phyloP scores from a whole-genome alignment of 2,797 vertebrate species.

The Antennarius maculatus region DNA sequence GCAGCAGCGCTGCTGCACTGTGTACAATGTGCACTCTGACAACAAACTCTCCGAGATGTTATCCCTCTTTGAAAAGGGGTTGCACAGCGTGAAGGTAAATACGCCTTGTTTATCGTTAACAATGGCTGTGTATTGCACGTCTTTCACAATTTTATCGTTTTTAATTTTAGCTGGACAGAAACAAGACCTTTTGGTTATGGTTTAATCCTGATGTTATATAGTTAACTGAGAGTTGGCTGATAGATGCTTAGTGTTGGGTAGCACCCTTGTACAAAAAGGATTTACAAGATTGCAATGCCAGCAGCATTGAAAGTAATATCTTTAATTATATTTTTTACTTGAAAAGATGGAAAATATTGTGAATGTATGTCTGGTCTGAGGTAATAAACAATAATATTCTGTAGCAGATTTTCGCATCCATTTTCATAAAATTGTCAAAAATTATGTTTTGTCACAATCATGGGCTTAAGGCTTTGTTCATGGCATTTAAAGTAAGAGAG shows the following conservation, averaged over 20 bases:
- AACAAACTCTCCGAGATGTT: constrained; percentile 99
- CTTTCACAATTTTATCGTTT: too few species aligned
- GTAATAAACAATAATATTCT: neutral
- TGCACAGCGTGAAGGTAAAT: constrained; percentile 92
- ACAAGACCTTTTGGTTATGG: neutral
- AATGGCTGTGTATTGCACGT: neutral
- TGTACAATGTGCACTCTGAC: constrained; percentile 96
- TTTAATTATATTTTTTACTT: constrained; percentile 4
- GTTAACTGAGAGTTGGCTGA: neutral
- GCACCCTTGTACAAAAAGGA: constrained; percentile 31
- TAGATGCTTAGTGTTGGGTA: constrained; percentile 13
- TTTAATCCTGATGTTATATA: too few species aligned
- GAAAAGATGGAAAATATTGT: neutral
- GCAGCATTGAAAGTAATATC: constrained; percentile 2
- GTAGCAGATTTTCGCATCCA: neutral
- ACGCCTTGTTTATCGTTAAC: neutral
- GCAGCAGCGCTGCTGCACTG: constrained; percentile 93
- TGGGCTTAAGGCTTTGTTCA: neutral
- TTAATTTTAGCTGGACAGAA: too few species aligned
- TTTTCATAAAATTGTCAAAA: neutral
- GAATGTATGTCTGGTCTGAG: neutral
- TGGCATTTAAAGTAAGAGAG: neutral
- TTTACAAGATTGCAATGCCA: constrained; percentile 3
- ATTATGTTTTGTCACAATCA: neutral
- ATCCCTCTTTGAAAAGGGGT: constrained; percentile 94